Conservation (phyloP, 2,888 invertebrate species). For the Rotaria socialis region DNA sequence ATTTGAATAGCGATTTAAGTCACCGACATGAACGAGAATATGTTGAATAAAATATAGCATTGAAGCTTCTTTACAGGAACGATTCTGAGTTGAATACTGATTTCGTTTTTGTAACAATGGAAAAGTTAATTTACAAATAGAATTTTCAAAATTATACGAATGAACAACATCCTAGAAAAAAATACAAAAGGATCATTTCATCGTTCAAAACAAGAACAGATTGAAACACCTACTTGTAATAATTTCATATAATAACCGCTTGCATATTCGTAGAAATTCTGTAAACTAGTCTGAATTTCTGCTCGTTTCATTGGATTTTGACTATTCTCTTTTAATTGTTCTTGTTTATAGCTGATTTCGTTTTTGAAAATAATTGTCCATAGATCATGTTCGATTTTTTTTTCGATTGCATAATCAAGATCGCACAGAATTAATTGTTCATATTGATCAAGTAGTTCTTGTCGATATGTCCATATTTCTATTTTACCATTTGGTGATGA, state of each 20-base stretch:
- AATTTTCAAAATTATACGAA: slow-evolving; percentile 1
- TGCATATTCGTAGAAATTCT: slow-evolving; percentile 41
- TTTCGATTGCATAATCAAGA: slow-evolving; percentile 42
- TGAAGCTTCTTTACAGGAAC: slow-evolving; percentile 37
- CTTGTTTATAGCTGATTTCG: slow-evolving; percentile 43
- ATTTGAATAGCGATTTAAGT: slow-evolving; percentile 44
- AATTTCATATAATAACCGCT: slow-evolving; percentile 44
- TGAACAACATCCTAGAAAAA: slow-evolving; percentile 5
- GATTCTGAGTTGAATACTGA: neutral
- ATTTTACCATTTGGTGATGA: slow-evolving; percentile 18
- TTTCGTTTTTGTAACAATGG: neutral
- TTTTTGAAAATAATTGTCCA: slow-evolving; percentile 46
- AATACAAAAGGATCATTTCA: too few species aligned
- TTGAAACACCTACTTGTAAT: neutral
- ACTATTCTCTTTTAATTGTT: slow-evolving; percentile 40
- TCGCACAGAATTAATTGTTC: slow-evolving; percentile 44
- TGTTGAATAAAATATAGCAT: slow-evolving; percentile 42
- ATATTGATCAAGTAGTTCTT: slow-evolving; percentile 42
- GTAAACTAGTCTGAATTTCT: slow-evolving; percentile 41
- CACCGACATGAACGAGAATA: slow-evolving; percentile 44
- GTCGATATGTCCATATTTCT: slow-evolving; percentile 43
- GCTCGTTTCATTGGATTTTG: neutral
- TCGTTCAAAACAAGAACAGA: too few species aligned
- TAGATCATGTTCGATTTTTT: slow-evolving; percentile 44
- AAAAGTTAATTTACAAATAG: slow-evolving; percentile 11